Percentiles rank a stretch among this genome's conserved stretches.
phyloP scores from a whole-genome alignment of 92 coral and sea anemone species.

The Porites divaricata region DNA sequence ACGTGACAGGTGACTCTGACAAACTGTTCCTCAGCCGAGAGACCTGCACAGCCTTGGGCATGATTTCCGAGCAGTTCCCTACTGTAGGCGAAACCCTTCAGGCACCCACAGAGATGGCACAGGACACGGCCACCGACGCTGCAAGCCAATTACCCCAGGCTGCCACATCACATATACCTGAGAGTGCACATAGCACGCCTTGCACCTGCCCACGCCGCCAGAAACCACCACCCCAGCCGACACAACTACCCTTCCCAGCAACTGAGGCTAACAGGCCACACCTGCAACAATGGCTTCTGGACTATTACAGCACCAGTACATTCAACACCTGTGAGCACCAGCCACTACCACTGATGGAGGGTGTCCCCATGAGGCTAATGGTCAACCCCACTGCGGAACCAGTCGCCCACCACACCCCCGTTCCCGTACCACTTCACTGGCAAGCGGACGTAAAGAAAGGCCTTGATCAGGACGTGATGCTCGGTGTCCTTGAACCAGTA shows the following conservation, averaged over 20 bases:
- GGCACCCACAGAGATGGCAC: too few relatives aligned
- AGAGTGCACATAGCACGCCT: not conserved
- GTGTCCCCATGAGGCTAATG: constrained; percentile 53
- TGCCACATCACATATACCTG: too few relatives aligned
- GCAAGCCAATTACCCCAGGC: too few relatives aligned
- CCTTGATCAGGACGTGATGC: constrained; percentile 37
- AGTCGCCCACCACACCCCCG: constrained; percentile 71
- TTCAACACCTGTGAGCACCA: constrained; percentile 79
- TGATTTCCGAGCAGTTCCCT: too few relatives aligned
- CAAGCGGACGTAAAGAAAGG: constrained; percentile 23
- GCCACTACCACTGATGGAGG: constrained; percentile 63
- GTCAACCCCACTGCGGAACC: constrained; percentile 68
- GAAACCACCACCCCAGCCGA: constrained; percentile 56
- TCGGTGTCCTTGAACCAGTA: constrained; percentile 40
- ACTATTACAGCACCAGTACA: constrained; percentile 62
- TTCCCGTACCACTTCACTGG: constrained; percentile 45
- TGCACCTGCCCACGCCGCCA: constrained; percentile 43
- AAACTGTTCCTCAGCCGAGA: too few relatives aligned
- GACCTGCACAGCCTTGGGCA: too few relatives aligned
- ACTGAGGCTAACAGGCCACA: constrained; percentile 37
- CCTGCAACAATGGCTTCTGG: constrained; percentile 66
- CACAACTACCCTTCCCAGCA: constrained; percentile 51
- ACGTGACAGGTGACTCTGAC: too few relatives aligned
- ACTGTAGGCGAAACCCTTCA: too few relatives aligned
- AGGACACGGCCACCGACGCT: too few relatives aligned